Base-by-base conservation (phyloP, 2,888 invertebrate species). In the Andrena dorsata region DNA sequence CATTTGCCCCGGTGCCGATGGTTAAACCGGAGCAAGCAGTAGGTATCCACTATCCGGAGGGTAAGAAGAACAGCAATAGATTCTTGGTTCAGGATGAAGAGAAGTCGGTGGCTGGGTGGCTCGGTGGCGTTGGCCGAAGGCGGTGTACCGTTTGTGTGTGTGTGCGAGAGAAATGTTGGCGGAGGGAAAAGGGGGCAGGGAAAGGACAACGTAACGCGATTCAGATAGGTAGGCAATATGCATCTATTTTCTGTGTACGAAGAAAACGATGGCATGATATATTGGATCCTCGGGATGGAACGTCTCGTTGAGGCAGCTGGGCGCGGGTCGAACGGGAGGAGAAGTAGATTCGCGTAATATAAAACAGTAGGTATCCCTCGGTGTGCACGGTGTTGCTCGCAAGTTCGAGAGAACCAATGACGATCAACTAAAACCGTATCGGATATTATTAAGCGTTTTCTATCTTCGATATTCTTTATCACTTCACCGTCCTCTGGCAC, bases 401-500 rank as follows among this genome's bases (percentile, higher is more conserved):
- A 68, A 81, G 80, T 85, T 79, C 77, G 76, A 68, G 47, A 76
- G 78, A 82, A 87, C 81, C 65, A 84, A 83, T 86, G 78, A 85
- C 70, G 73, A 69, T 75, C 76, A 77, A 56, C 66, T 69, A 83
- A 80, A 75, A 84, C 83, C 85, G 85, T 83, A 80, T 81, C 74
- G 79, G 66, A 85, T 71, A 80, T 82, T 74, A 61, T 86, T 86
- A 70, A 66, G 63, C 74, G 71, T 75, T 32, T 51, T 51, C 51
- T 72, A 63, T 60, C 69, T 20, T 60, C 76, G 56, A 61, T 69
- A 76, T 53, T 49, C 47, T 51, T 20, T 75, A 86, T 93, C 92
- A 92, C 86, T 93, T 93, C 83, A 92, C 92, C 92, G 92, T 93
- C 92, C 93, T 92, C 88, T 93, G 92, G 94, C 98, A 98, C 82